Evolutionary conservation across 2,888 invertebrate species (phyloP), one percentile per base, ranked within the genome.

Genomic region (Elysia crispata): DNA sequence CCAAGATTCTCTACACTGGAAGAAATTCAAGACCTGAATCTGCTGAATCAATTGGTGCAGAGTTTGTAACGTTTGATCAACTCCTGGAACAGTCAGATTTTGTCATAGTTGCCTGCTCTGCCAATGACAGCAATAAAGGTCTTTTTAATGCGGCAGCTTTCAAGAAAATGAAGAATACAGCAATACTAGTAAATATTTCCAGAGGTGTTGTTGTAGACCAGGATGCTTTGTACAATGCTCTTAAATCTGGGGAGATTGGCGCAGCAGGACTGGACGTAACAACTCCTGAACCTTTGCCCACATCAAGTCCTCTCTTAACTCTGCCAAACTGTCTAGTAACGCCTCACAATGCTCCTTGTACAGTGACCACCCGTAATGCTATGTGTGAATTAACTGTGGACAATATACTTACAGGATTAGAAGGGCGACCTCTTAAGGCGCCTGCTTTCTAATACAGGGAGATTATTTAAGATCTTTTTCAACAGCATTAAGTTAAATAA

Each of bases 221-320:
- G 90, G 93, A 94, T 60, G 96, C 95, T 11, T 93, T 98, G 74
- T 94, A 95, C 81, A 93, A 94, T 80, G 97, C 97, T 0, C 93
- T 98, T 72, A 93, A 94, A 86, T 93, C 93, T 73, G 94, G 95
- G 18, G 93, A 93, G 13, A 97, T 98, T 78, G 93, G 94, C 88
- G 96, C 95, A 0, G 98, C 98, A 0, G 98, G 97, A 0, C 92
- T 98, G 50, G 98, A 98, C 93, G 98, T 98, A 0, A 97, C 95
- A 83, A 95, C 95, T 0, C 97, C 97, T 0, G 98, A 98, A 91
- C 98, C 98, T 0, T 92, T 98, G 81, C 97, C 97, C 0, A 87
- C 95, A 6, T 94, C 96, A 85, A 95, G 94, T 92, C 95, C 95
- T 0, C 93, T 98, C 49, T 94, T 97, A 31, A 94, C 94, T 81